phyloP scores from a whole-genome alignment of 2,113 vertebrate genomes.

The Bambusicola thoracicus region DNA sequence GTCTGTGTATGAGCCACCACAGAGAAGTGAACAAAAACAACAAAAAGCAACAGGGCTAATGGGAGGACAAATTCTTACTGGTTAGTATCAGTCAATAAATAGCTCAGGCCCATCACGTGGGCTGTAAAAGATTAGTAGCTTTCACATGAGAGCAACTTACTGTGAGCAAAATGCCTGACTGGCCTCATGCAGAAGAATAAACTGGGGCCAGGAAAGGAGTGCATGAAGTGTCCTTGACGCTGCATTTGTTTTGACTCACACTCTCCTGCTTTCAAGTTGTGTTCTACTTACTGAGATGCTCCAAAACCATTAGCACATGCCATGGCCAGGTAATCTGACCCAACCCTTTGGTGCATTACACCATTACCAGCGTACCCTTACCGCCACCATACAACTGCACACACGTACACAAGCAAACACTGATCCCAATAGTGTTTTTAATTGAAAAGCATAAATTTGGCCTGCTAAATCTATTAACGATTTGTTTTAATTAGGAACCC shows the following conservation, averaged over 20 bases:
- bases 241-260: neutral
- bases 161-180: neutral
- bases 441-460: constrained; percentile 83
- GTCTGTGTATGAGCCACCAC: neutral
- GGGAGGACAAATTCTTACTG: constrained; percentile 34
- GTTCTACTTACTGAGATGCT: constrained; percentile 14
- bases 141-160: neutral
- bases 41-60: neutral
- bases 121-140: constrained; percentile 15
- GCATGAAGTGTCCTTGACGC: constrained; percentile 6
- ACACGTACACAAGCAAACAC: neutral
- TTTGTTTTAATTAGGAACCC: constrained; percentile 86
- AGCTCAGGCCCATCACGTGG: neutral
- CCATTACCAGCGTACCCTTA: neutral
- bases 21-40: neutral
- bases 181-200: neutral
- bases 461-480: constrained; percentile 83
- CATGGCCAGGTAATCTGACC: constrained; percentile 16
- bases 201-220: neutral
- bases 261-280: neutral
- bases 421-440: constrained; percentile 59
- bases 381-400: neutral
- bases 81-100: constrained; percentile 16
- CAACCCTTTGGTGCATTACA: neutral
- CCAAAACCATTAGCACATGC: neutral